phyloP scores from a whole-genome alignment of 2,113 vertebrate species.

The Phyllostomus discolor region DNA sequence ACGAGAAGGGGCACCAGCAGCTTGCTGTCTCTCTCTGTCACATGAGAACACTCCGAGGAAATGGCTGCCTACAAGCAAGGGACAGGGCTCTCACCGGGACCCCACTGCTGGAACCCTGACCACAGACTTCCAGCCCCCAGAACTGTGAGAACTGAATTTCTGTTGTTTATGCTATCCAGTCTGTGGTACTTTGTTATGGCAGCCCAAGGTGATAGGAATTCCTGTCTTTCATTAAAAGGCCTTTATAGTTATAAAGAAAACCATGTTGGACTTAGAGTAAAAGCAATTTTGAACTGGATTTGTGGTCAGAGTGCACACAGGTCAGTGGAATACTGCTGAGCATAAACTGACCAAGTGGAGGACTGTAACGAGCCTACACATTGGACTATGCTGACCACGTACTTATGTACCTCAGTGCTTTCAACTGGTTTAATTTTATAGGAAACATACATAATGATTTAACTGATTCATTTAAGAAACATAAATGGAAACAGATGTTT shows the following conservation, averaged over 20 bases:
- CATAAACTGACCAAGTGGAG: neutral
- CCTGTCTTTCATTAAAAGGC: neutral
- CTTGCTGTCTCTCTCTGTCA: neutral
- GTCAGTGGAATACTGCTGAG: too few species aligned
- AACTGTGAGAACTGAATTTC: neutral
- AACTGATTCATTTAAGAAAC: neutral
- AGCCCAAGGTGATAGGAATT: neutral
- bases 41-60: neutral
- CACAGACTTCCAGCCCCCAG: neutral
- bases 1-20: neutral
- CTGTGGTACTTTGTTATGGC: neutral
- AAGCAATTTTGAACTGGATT: neutral
- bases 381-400: neutral
- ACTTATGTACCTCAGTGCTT: rapidly evolving
- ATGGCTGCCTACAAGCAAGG: rapidly evolving
- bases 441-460: neutral
- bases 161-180: neutral
- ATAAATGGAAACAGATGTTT: neutral
- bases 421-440: neutral
- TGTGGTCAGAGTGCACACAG: neutral
- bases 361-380: neutral
- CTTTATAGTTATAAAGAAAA: neutral
- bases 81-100: neutral
- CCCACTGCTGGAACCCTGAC: neutral
- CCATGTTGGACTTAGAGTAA: neutral